These are phyloP conservation scores for Megalurothrips usitatus DNA, from an alignment of 2,888 invertebrate species.

Conservation along the genomic window DNA sequence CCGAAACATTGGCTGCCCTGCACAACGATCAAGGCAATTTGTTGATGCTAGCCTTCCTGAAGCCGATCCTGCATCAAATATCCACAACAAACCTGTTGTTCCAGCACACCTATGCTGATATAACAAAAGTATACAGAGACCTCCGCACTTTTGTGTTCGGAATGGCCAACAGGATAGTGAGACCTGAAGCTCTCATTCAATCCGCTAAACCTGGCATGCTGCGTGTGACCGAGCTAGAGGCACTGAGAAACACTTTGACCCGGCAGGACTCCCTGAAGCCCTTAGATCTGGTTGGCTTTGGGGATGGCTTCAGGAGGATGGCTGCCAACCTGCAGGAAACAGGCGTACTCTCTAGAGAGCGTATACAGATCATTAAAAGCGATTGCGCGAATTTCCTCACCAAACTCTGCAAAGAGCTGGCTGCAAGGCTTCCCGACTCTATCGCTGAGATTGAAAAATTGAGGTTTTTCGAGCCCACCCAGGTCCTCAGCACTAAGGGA, in stretches of 20 bases:
- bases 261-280: neutral
- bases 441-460: neutral
- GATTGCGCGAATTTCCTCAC: neutral
- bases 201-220: neutral
- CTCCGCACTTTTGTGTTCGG: conserved; percentile 33
- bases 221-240: neutral
- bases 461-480: neutral
- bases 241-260: neutral
- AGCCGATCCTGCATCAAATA: conserved; percentile 36
- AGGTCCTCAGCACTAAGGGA: neutral
- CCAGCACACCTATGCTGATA: conserved; percentile 35
- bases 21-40: conserved; percentile 36
- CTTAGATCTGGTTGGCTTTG: neutral
- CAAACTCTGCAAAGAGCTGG: neutral
- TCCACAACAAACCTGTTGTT: conserved; percentile 35
- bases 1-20: conserved; percentile 35
- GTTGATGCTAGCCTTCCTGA: conserved; percentile 37
- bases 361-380: neutral
- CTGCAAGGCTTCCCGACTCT: neutral
- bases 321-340: neutral
- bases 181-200: neutral
- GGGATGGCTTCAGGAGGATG: neutral
- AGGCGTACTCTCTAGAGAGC: neutral
- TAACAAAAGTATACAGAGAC: conserved; percentile 35
- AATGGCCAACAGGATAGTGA: conserved; percentile 34